Conservation (phyloP, 2,888 invertebrate species). For the Rhopalosiphum nymphaeae region DNA sequence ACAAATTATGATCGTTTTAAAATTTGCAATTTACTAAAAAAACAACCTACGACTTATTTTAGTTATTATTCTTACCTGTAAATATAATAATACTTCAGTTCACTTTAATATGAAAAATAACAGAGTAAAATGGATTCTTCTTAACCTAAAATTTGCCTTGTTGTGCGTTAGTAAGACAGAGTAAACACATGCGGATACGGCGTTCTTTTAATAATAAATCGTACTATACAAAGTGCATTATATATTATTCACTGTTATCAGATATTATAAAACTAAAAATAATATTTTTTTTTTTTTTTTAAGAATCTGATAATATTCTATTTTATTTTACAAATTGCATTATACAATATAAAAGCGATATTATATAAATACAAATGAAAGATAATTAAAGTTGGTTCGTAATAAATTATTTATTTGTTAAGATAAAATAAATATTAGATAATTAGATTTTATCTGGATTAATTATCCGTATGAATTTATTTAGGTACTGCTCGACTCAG, state of each 20-base stretch:
- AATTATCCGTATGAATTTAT: not conserved
- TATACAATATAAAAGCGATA: not conserved
- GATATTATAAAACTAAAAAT: not conserved
- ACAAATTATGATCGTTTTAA: not conserved
- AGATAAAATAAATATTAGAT: not conserved
- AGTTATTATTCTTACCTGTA: not conserved
- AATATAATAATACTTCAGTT: not conserved
- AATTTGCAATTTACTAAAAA: not conserved
- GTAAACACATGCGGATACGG: no score
- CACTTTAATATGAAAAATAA: not conserved
- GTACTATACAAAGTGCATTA: not conserved
- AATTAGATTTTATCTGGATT: not conserved
- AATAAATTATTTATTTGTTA: not conserved
- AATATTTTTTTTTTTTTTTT: not conserved
- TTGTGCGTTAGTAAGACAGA: not conserved
- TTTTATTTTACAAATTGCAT: not conserved
- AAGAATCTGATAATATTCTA: not conserved
- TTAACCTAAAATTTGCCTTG: not conserved
- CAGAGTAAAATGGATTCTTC: not conserved
- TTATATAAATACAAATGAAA: not conserved
- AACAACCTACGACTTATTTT: not conserved
- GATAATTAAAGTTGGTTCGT: not conserved
- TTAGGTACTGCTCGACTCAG: not conserved
- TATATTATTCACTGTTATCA: not conserved
- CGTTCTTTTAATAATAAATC: not conserved